Base-by-base conservation (phyloP, 2,113 vertebrate species). In the Otocyon megalotis region DNA sequence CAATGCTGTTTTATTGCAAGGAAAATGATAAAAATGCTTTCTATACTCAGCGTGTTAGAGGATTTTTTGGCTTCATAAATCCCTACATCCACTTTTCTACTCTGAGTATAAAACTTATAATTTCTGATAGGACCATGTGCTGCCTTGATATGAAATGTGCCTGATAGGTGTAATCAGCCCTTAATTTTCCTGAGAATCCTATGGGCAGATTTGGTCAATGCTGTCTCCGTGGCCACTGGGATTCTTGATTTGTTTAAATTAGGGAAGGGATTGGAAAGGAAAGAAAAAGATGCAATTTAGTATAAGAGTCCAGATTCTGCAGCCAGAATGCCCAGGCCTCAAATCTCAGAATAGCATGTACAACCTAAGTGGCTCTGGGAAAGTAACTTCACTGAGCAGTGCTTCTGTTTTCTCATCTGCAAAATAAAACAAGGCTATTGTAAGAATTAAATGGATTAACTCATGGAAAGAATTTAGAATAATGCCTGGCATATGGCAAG, bases 401-500 rank as follows among this genome's bases (percentile, higher is more conserved):
- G 3, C 26, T 14, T 93, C 28, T 87, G 26, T 89, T 95, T 96
- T 86, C 48, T 94, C 20, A 63, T 79, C 35, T 94, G 30, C 5
- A 95, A 80, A 92, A 74, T 53, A 88, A 24, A 97, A 71, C 67
- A 90, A 82, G 37, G 32, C 8, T 69, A 26, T 35, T 84, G 3
- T 74, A 74, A 63, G 16, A 8, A 88, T 58, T 84, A 43, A 93
- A 63, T 63, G 8, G 65, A 83, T 71, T 92, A 71, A 88, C 71
- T 94, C 28, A 88, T 81, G n/a, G 63, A 80, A 88, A 76, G 2
- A 67, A 89, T 95, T 97, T 88, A 88, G 24, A 81, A 80, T 84
- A 53, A 91, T 94, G 20, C 32, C 32, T 96, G 71, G n/a, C 22
- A 88, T 3, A 48, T 20, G n/a, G 15, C 28, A 88, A 85, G 53